A percentile compares a stretch with the other conserved stretches of the same genome.
Conservation (phyloP, 2,797 vertebrate genomes). For the Sebastes itinus region DNA sequence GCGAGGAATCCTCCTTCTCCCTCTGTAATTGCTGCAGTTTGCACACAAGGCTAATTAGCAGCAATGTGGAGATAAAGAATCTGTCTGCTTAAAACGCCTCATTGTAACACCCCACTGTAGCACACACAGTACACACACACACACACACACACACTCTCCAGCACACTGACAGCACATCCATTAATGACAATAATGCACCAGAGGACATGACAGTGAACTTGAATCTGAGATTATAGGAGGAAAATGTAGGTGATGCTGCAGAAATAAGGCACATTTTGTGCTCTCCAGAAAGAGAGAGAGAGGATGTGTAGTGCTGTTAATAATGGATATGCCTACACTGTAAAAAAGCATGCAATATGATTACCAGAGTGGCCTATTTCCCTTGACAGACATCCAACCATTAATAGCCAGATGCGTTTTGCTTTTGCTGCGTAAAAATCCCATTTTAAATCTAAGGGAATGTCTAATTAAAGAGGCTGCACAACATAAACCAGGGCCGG, state of each 20-base stretch:
- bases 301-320: slow-evolving; percentile 53
- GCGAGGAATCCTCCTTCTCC: slow-evolving; percentile 27
- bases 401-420: neutral
- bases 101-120: slow-evolving; percentile 18
- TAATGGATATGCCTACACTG: slow-evolving; percentile 72
- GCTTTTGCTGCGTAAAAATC: slow-evolving; percentile 37
- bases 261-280: slow-evolving; percentile 49
- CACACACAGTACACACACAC: neutral
- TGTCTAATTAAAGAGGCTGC: slow-evolving; percentile 62
- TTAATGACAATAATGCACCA: slow-evolving; percentile 53
- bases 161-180: slow-evolving; percentile 42
- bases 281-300: slow-evolving; percentile 26
- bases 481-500: slow-evolving; percentile 38
- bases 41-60: slow-evolving; percentile 49
- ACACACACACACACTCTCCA: neutral
- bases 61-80: slow-evolving; percentile 44
- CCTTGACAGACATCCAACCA: slow-evolving; percentile 60
- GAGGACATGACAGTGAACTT: slow-evolving; percentile 60
- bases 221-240: slow-evolving; percentile 1
- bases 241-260: slow-evolving; percentile 32
- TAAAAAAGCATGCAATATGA: slow-evolving; percentile 62
- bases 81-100: slow-evolving; percentile 20
- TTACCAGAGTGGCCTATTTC: slow-evolving; percentile 71
- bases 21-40: slow-evolving; percentile 44
- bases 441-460: slow-evolving; percentile 56